Conservation (phyloP, 2,797 vertebrate genomes). For the Anguilla anguilla region DNA sequence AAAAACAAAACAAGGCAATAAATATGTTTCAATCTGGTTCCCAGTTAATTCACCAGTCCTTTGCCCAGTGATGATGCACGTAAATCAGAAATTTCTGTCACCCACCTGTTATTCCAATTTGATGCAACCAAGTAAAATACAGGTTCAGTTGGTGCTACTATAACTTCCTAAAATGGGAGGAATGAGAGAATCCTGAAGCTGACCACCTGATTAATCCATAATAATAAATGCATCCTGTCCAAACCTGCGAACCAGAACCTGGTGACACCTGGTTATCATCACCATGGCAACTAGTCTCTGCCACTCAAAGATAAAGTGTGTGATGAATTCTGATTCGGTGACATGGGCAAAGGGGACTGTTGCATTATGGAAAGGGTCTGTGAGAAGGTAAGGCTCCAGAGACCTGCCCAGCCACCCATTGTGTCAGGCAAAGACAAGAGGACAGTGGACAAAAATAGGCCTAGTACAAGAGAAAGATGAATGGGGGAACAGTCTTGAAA, state of each 20-base stretch:
- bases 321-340: not conserved
- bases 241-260: not conserved
- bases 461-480: not conserved
- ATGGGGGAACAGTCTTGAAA: not conserved
- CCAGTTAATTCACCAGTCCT: not conserved
- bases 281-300: not conserved
- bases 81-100: not conserved
- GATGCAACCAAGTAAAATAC: not conserved
- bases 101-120: not conserved
- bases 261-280: not conserved
- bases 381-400: not conserved
- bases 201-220: not conserved
- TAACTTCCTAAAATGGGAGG: not conserved
- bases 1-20: not conserved
- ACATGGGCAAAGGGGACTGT: not conserved
- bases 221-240: not conserved
- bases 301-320: not conserved
- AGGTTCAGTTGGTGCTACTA: not conserved
- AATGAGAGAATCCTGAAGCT: not conserved
- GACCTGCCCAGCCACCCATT: not conserved
- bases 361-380: not conserved
- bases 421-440: not conserved
- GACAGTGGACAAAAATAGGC: not conserved
- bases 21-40: not conserved
- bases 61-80: not conserved